Base-by-base conservation (phyloP, 2,888 invertebrate genomes). In the Dynastes hyllus region DNA sequence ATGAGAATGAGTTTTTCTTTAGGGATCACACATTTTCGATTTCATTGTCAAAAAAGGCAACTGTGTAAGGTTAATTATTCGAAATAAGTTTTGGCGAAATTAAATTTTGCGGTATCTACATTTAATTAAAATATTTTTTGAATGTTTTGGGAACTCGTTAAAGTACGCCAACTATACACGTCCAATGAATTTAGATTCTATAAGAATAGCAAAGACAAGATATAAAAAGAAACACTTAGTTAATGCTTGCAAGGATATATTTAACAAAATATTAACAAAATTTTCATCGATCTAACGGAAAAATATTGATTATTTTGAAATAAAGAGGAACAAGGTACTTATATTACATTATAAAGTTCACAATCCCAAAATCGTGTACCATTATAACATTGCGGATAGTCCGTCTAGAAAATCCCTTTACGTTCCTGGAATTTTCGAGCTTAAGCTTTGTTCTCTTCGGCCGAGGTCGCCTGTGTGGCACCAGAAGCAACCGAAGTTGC, bases 401-500 rank as follows among this genome's bases (percentile, higher is more conserved):
- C 77, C 69, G 69, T 79, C 77, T 73, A 67, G 22, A 77, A 50
- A 29, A 58, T 16, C 13, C 53, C n/a, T 27, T 51, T 50, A 61
- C 76, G 51, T 51, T 29, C n/a, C 16, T 3, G 3, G 29, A 9
- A 16, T 63, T 40, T 8, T n/a, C 13, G 8, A 29, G 69, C 75
- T 76, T 78, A 80, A 55, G 73, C 75, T 53, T 77, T 71, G 29
- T 27, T 71, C 65, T 80, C 80, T 22, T 77, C 77, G 6, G 73
- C 37, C 4, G 50, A 69, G 1, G 80, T 80, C 9, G 78, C 80
- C 69, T 80, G 80, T 16, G 80, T 80, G 4, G 40, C 80, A 9
- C 78, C 80, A n/a, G 80, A 80, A 27, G 78, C 80, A 2, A 75
- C 75, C n/a, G 77, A 78, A 8, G 76, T 63, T 16, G 70, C 22